phyloP scores from a whole-genome alignment of 2,797 vertebrate species.

The Notolabrus celidotus region DNA sequence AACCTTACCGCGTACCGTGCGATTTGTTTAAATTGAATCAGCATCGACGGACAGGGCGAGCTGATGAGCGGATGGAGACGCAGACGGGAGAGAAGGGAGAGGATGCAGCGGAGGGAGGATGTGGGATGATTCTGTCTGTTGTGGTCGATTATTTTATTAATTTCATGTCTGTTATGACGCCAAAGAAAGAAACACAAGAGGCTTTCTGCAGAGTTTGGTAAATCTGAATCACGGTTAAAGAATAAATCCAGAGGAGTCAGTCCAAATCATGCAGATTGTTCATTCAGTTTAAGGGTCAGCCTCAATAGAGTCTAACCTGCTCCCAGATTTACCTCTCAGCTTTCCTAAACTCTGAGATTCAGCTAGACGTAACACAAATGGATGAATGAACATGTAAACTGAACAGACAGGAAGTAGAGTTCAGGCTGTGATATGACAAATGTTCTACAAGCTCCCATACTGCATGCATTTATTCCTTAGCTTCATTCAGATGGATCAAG shows the following conservation, averaged over 20 bases:
- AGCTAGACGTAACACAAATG: too few relatives aligned
- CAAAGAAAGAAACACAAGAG: too few relatives aligned
- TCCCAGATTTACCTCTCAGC: too few relatives aligned
- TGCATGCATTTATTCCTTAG: neutral
- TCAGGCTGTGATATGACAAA: too few relatives aligned
- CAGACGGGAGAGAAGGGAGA: neutral
- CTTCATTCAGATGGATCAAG: constrained; percentile 26
- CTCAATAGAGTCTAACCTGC: too few relatives aligned
- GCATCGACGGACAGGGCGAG: constrained; percentile 31
- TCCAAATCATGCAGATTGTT: too few relatives aligned
- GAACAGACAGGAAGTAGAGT: too few relatives aligned
- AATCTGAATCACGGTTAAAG: neutral
- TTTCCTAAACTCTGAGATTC: too few relatives aligned
- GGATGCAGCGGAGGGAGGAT: constrained; percentile 25
- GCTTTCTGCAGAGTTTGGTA: too few relatives aligned
- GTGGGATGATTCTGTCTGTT: constrained; percentile 11
- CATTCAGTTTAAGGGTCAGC: too few relatives aligned
- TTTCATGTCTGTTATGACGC: neutral
- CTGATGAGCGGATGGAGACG: constrained; percentile 22
- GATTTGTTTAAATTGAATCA: constrained; percentile 35
- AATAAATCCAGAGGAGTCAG: too few relatives aligned
- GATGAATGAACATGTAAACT: too few relatives aligned
- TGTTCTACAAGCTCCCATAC: neutral
- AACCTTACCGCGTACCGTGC: constrained; percentile 36
- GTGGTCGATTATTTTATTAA: constrained; percentile 8